Percentiles rank a stretch among this genome's conserved stretches.
Evolutionary conservation across 2,888 invertebrate genomes (phyloP).

Genomic region (Pantelozetes paolii): DNA sequence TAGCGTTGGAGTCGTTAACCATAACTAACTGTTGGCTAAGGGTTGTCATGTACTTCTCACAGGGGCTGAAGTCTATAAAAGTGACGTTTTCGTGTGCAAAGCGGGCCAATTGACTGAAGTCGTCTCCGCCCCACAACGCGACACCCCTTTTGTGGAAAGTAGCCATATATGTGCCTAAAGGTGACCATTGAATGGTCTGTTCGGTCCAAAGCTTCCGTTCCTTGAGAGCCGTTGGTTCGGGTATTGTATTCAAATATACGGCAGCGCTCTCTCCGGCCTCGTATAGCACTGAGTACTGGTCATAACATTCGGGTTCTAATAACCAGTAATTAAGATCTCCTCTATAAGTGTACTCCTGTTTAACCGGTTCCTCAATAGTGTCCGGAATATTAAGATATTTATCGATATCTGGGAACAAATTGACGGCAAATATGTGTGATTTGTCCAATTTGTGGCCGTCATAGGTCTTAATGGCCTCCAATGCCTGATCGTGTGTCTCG

Average conservation of each 20-base stretch:
- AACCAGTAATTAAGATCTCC: constrained; percentile 89
- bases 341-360: constrained; percentile 83
- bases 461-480: constrained; percentile 73
- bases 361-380: constrained; percentile 85
- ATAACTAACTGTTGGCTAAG: constrained; percentile 72
- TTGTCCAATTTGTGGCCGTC: constrained; percentile 92
- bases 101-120: constrained; percentile 83
- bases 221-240: constrained; percentile 76
- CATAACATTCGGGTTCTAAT: constrained; percentile 88
- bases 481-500: constrained; percentile 72
- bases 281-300: constrained; percentile 86
- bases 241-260: constrained; percentile 81
- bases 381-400: constrained; percentile 87
- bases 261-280: constrained; percentile 75
- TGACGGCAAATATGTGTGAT: constrained; percentile 86
- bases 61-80: constrained; percentile 94
- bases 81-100: constrained; percentile 81
- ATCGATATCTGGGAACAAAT: constrained; percentile 89
- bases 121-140: constrained; percentile 93
- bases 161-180: constrained; percentile 88
- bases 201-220: constrained; percentile 60
- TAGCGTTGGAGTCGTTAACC: constrained; percentile 68
- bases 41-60: constrained; percentile 86
- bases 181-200: constrained; percentile 89
- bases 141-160: constrained; percentile 95